phyloP scores from a whole-genome alignment of 2,888 invertebrate species.

The Sarcophaga carnaria region DNA sequence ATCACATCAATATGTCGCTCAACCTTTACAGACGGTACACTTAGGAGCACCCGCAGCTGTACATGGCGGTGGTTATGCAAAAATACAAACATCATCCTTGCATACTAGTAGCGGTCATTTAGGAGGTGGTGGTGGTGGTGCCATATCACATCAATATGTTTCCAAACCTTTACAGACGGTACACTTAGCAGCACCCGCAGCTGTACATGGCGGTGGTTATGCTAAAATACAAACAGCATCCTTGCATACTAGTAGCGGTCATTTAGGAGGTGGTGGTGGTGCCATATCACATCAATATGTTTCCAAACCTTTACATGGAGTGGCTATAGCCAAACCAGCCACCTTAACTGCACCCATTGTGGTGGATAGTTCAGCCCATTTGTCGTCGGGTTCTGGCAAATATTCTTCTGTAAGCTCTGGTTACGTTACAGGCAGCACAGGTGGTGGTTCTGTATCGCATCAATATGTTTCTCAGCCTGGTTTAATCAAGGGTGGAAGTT shows the following conservation, averaged over 20 bases:
- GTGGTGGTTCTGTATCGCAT: conserved; percentile 57
- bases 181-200: conserved; percentile 41
- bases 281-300: conserved; percentile 74
- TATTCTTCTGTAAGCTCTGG: conserved; percentile 58
- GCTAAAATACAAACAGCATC: conserved; percentile 31
- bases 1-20: conserved; percentile 64
- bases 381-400: conserved; percentile 48
- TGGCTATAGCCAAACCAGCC: conserved; percentile 42
- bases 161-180: conserved; percentile 71
- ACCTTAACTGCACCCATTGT: conserved; percentile 47
- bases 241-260: conserved; percentile 30
- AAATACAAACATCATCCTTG: conserved; percentile 27
- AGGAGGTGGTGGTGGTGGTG: conserved; percentile 64
- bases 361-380: conserved; percentile 53
- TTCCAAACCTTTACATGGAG: conserved; percentile 68
- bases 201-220: conserved; percentile 67
- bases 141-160: conserved; percentile 73
- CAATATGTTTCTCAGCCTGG: conserved; percentile 66
- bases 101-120: conserved; percentile 41
- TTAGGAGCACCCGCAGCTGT: conserved; percentile 39
- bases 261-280: conserved; percentile 64
- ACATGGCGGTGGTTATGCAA: conserved; percentile 67
- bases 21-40: conserved; percentile 62
- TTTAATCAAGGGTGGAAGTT: conserved; percentile 47
- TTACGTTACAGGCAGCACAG: conserved; percentile 73